Evolutionary conservation across 1,140 invertebrate genomes (phyloP), one percentile per base, ranked within the genome.

Genomic region (Penaeus chinensis): DNA sequence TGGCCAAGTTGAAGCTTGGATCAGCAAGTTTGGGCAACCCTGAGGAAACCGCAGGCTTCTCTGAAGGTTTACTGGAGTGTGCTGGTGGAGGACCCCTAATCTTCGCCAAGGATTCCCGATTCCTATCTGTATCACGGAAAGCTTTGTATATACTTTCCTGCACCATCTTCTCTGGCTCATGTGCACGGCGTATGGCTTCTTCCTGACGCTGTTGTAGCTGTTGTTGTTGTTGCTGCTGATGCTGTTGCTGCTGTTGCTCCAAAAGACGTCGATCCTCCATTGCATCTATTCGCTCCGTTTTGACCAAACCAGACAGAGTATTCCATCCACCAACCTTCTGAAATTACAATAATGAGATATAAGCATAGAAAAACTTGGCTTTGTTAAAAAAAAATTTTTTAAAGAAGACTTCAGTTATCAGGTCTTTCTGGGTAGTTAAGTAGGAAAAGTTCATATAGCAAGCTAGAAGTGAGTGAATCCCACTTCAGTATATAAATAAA

Each of bases 131-230:
- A 13, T 88, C 80, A 13, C 88, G 80, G 81, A 89, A 90, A 78
- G 82, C 82, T 60, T 86, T 89, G 66, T 90, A 90, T 37, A 90
- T 90, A 47, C 88, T 89, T 24, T 90, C 90, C 8, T 89, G 82
- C 22, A 90, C 88, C 27, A 90, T 80, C 24, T 89, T 88, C 27
- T 90, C 90, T 32, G 90, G 85, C 24, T 85, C 90, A 24, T 81
- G 84, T 32, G 80, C 88, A 69, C 82, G 85, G 37, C 90, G 88
- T n/a, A 87, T 76, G 54, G 85, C 42, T 54, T 88, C 89, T 47
- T 88, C 86, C 54, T 84, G 83, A n/a, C 84, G 86, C 22, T 86
- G 86, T 54, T 83, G 89, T 61, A 77, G 69, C 60, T 81, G 42
- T 8, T 42, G 37, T 27, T 84, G 83, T 27, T 82, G 86, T 54